phyloP scores from a whole-genome alignment of 1,140 invertebrate genomes.

The Anoplophora glabripennis region DNA sequence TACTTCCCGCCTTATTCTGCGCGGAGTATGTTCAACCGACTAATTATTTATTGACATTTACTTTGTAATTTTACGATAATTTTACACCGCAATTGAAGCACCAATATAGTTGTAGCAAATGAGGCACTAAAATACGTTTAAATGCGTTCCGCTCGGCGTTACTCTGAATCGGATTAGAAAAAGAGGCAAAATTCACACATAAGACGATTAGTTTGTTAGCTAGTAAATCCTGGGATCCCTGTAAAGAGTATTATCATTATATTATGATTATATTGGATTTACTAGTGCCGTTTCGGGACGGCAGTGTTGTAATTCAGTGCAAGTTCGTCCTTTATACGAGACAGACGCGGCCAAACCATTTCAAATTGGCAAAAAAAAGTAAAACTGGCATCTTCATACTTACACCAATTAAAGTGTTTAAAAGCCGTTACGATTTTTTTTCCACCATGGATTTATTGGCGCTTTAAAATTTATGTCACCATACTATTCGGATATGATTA shows the following conservation, averaged over 20 bases:
- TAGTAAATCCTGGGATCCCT: slow-evolving; percentile 48
- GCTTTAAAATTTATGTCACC: too few species aligned
- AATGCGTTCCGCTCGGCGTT: slow-evolving; percentile 17
- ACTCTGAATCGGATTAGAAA: slow-evolving; percentile 45
- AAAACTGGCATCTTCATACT: not conserved
- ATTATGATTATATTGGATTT: slow-evolving; percentile 51
- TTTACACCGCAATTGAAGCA: not conserved
- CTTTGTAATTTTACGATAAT: not conserved
- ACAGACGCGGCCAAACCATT: slow-evolving; percentile 27
- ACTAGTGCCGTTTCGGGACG: slow-evolving; percentile 41
- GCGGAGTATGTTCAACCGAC: too few species aligned
- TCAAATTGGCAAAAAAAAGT: slow-evolving; percentile 6
- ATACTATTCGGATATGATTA: too few species aligned
- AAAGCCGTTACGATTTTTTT: too few species aligned
- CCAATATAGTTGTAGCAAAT: not conserved
- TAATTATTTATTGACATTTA: slow-evolving; percentile 5
- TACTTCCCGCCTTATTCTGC: too few species aligned
- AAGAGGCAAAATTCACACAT: slow-evolving; percentile 49
- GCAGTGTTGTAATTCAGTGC: slow-evolving; percentile 38
- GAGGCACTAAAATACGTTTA: not conserved
- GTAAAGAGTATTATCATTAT: slow-evolving; percentile 51
- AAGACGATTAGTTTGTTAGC: slow-evolving; percentile 49
- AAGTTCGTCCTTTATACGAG: slow-evolving; percentile 30
- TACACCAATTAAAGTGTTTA: too few species aligned
- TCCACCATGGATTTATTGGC: too few species aligned